Evolutionary conservation across 2,888 invertebrate species (phyloP).

Genomic region (Onthophagus sagittarius): DNA sequence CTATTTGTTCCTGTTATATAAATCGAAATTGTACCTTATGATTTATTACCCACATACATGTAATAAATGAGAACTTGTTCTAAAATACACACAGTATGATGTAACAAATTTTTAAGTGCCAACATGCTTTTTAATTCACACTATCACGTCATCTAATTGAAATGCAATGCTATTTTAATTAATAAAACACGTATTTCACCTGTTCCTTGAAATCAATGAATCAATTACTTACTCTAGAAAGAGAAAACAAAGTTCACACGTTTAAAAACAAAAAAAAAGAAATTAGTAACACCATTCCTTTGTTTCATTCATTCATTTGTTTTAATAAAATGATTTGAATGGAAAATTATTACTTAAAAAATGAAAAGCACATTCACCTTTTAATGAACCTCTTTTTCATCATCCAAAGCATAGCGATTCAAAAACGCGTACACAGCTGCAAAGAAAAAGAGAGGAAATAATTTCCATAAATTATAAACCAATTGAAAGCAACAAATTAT

Average conservation of each 20-base stretch:
- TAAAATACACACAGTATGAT: too few relatives aligned
- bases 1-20: too few relatives aligned
- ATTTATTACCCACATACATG: too few relatives aligned
- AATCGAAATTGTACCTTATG: too few relatives aligned
- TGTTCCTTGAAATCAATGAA: neutral
- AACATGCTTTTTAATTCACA: too few relatives aligned
- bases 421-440: conserved; percentile 9
- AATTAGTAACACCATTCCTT: neutral
- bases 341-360: conserved; percentile 18
- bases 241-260: too few relatives aligned
- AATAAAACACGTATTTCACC: neutral
- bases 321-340: neutral
- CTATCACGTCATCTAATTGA: too few relatives aligned
- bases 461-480: neutral
- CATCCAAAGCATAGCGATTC: conserved; percentile 27
- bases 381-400: conserved; percentile 29
- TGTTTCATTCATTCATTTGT: too few relatives aligned
- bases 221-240: too few relatives aligned
- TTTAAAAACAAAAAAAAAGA: neutral
- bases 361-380: conserved; percentile 26
- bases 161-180: neutral
- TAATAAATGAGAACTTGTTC: too few relatives aligned
- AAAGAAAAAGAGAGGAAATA: neutral
- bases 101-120: too few relatives aligned
- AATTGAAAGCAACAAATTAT: neutral